Percentiles rank a stretch among this genome's conserved stretches.
Conservation (phyloP, 2,113 vertebrate genomes). For the Trematocara macrostoma region DNA sequence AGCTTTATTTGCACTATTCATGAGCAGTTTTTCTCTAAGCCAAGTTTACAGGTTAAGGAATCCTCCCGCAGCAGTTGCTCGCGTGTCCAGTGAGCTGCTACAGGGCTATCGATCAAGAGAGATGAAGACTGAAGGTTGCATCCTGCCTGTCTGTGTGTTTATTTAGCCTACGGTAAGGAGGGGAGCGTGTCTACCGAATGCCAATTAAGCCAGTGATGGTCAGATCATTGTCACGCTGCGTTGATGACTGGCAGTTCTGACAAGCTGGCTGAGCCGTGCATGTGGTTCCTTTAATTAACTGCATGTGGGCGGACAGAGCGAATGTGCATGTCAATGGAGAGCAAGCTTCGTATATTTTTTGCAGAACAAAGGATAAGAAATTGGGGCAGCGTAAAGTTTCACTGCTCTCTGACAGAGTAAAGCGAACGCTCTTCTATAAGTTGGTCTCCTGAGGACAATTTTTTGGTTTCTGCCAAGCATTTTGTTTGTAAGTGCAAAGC, state of each 20-base stretch:
- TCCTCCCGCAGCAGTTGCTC: neutral
- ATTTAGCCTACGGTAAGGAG: slow-evolving; percentile 5
- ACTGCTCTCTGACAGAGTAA: neutral
- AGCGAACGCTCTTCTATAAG: neutral
- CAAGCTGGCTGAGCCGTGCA: neutral
- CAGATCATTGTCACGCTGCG: slow-evolving; percentile 32
- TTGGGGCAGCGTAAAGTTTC: neutral
- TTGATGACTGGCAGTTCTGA: slow-evolving; percentile 49
- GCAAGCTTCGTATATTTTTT: neutral
- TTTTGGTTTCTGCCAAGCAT: neutral
- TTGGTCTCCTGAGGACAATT: neutral
- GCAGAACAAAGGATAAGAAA: slow-evolving; percentile 9
- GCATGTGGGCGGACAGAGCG: slow-evolving; percentile 10
- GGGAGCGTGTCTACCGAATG: slow-evolving; percentile 14
- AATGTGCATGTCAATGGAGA: neutral
- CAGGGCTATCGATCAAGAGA: slow-evolving; percentile 6
- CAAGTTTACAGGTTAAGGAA: neutral
- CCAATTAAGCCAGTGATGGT: slow-evolving; percentile 38
- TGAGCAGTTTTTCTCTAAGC: neutral
- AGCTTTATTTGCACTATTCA: neutral
- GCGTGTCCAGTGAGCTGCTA: neutral
- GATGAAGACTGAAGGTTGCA: neutral
- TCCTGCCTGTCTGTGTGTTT: slow-evolving; percentile 13
- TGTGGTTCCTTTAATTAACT: slow-evolving; percentile 30
- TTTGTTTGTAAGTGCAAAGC: neutral